Base-by-base conservation (phyloP, 2,797 vertebrate species). In the Cottoperca gobio region DNA sequence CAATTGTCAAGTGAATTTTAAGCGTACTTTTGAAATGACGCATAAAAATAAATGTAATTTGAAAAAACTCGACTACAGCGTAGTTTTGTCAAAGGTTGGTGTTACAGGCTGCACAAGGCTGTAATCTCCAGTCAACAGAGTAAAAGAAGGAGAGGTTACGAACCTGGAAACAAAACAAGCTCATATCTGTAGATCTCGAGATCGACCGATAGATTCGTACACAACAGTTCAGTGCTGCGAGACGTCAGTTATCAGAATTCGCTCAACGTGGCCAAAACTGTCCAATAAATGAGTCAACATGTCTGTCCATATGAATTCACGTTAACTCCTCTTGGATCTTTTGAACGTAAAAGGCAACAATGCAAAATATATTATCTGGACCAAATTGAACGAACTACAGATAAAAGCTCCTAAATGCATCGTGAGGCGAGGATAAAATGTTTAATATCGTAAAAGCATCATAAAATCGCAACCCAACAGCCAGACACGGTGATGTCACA, bases 391-490 rank as follows among this genome's bases (percentile, higher is more conserved):
- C 26, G 0, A 37, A 48, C 21, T 31, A 65, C 14, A n/a, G 3
- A 50, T 26, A n/a, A 39, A n/a, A n/a, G n/a, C n/a, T n/a, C 3
- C n/a, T 8, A 3, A 37, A 45, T 37, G 12, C 9, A 69, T 37
- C 0, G 3, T 48, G 26, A 26, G 4, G 4, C 35, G 21, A 60
- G 6, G 12, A 54, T 53, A 9, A 46, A 40, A 46, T 39, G 0
- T n/a, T n/a, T n/a, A n/a, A n/a, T n/a, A 9, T 48, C 61, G 48
- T 26, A 49, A 50, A 70, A 58, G 8, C 3, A 28, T 37, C 4
- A 8, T 21, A 19, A 63, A 78, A 64, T 35, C 21, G 1, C 17
- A 73, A 45, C 3, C 16, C 5, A 58, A 73, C 54, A 49, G 19
- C 42, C 13, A 58, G n/a, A 72, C 26, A n/a, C 2, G 42, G 43